phyloP scores from a whole-genome alignment of 2,888 invertebrate genomes.

The Volucella inanis region DNA sequence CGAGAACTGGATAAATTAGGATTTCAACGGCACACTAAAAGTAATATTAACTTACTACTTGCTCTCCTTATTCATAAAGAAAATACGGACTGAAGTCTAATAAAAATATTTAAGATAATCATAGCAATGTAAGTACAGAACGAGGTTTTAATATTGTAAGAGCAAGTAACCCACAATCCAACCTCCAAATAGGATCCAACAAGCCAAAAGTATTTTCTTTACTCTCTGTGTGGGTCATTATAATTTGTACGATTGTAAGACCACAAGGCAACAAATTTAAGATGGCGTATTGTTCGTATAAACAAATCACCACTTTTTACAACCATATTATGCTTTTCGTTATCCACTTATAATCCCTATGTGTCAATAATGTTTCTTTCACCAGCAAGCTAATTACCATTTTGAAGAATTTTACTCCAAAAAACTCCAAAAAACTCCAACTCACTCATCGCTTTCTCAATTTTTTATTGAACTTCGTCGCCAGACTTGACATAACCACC shows the following conservation, averaged over 20 bases:
- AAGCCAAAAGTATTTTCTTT: too few species aligned
- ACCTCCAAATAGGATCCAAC: too few species aligned
- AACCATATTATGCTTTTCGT: background rate
- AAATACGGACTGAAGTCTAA: too few species aligned
- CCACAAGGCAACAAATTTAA: background rate
- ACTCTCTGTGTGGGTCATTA: slow-evolving; percentile 1
- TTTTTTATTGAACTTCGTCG: slow-evolving; percentile 58
- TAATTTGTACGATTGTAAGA: background rate
- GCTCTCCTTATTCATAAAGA: too few species aligned
- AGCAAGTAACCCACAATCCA: too few species aligned
- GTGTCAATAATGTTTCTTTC: slow-evolving; percentile 55
- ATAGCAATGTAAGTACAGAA: too few species aligned
- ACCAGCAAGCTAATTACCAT: slow-evolving; percentile 54
- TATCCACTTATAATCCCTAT: background rate
- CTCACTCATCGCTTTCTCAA: slow-evolving; percentile 44
- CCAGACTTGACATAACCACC: slow-evolving; percentile 59
- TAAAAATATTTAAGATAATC: too few species aligned
- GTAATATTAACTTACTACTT: too few species aligned
- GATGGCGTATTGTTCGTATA: background rate
- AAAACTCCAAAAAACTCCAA: background rate
- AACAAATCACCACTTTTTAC: slow-evolving; percentile 1
- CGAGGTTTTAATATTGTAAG: too few species aligned
- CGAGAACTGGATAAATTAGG: too few species aligned
- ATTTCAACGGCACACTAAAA: too few species aligned
- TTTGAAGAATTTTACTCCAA: slow-evolving; percentile 16